A percentile compares a stretch with the other conserved stretches of the same genome.
These are phyloP conservation scores for Ectemnius cavifrons DNA, from an alignment of 2,888 invertebrate species.

Conservation along the genomic window DNA sequence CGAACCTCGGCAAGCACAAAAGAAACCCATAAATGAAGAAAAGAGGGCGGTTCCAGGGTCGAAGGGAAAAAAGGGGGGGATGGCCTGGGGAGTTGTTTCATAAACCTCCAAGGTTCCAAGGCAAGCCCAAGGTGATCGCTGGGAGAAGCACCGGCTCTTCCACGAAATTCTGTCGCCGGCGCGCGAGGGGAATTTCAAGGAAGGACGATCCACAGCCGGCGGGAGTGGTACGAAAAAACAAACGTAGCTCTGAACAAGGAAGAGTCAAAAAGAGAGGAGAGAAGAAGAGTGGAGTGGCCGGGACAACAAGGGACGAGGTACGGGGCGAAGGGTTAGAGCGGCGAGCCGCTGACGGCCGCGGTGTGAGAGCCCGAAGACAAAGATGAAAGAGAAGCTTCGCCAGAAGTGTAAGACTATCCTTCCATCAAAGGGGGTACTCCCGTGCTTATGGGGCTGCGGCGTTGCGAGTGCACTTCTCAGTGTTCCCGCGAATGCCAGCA, in stretches of 20 bases:
- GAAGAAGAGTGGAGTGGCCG: neutral
- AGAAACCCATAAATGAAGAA: neutral
- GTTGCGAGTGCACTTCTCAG: too few relatives aligned
- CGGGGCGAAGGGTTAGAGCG: neutral
- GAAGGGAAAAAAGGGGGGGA: neutral
- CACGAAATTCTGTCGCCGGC: too few relatives aligned
- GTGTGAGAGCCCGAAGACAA: neutral
- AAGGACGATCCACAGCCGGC: neutral
- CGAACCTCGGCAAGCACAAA: neutral
- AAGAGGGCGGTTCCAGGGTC: slow-evolving; percentile 1
- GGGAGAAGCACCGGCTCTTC: too few relatives aligned
- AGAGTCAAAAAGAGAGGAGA: neutral
- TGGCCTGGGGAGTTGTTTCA: neutral
- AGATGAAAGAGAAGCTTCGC: neutral
- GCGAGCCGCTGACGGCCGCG: neutral
- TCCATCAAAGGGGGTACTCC: neutral
- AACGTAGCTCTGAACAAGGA: neutral
- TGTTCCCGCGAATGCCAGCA: too few relatives aligned
- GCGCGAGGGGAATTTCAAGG: neutral
- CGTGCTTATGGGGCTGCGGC: too few relatives aligned
- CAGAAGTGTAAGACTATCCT: neutral
- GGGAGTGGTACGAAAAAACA: neutral
- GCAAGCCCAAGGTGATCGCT: too few relatives aligned
- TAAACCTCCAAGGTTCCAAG: neutral
- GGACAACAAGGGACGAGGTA: neutral